Evolutionary conservation across 2,888 invertebrate species (phyloP).

Genomic region (Tipula helvola): DNA sequence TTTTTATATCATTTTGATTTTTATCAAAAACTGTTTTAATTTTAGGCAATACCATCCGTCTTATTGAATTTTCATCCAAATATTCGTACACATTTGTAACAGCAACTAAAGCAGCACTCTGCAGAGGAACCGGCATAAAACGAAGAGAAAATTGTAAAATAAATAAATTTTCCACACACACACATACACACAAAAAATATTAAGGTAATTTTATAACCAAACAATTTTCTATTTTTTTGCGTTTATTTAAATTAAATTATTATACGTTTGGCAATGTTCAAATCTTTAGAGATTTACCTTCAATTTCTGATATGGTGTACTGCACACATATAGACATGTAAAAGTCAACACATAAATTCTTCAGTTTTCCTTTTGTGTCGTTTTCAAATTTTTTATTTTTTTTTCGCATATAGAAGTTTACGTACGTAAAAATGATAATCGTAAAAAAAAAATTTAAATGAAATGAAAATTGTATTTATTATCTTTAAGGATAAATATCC

Average conservation of each 20-base stretch:
- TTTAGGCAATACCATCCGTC: constrained; percentile 69
- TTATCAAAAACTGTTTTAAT: constrained; percentile 70
- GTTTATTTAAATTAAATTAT: neutral
- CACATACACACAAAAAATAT: neutral
- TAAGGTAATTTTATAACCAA: neutral
- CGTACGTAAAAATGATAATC: neutral
- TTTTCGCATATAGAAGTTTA: neutral
- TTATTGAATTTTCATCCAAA: constrained; percentile 68
- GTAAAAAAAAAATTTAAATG: neutral
- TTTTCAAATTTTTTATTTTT: neutral
- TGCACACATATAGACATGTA: neutral
- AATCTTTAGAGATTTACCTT: neutral
- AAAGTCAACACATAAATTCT: neutral
- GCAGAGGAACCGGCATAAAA: constrained; percentile 17
- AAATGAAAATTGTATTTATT: neutral
- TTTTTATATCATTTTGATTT: constrained; percentile 64
- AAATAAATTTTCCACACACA: neutral
- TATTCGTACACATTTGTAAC: constrained; percentile 74
- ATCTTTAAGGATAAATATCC: neutral
- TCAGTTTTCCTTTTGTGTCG: neutral
- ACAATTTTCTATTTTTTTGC: neutral
- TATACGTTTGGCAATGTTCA: neutral
- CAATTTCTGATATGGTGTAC: neutral
- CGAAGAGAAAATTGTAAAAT: neutral
- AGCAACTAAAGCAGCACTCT: constrained; percentile 83